Base-by-base conservation (phyloP, 2,888 invertebrate species). In the Stenolophus ochropezus region DNA sequence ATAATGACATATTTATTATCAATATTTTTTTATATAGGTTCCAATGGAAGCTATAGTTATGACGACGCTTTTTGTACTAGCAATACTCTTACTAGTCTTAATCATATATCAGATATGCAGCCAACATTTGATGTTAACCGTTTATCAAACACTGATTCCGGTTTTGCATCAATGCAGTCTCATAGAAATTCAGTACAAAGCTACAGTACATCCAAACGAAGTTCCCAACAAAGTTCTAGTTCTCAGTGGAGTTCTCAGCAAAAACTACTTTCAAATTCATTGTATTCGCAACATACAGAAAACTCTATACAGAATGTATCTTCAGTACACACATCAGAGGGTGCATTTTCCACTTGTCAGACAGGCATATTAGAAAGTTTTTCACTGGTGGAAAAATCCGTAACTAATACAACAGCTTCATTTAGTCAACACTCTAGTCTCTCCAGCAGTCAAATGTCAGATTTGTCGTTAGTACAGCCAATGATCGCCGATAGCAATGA, bases 81-180 rank as follows among this genome's bases (percentile, higher is more conserved):
- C 16, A 27, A 69, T 33, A 18, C 75, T 11, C n/a, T 75, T 14
- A 25, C 73, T n/a, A 47, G 16, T 11, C 14, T 49, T 20, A 80
- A 80, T 16, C 80, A 80, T 51, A 27, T 71, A 51, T 27, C 75
- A 51, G 81, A 81, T 20, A 42, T 81, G 16, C 73, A 73, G 42
- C 73, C 80, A 33, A 33, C 27, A 6, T 18, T 69, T 1, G 87
- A 87, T 81, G 86, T 86, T 51, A 88, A 89, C 84, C 86, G 89
- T 20, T 83, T 89, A 27, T 89, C 89, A 4, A 89, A 89, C 84
- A 87, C 89, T 0, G 92, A 92, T 86, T 90, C 91, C 84, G 93
- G 93, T 84, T 93, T 93, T 86, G 91, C 92, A 77, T 93, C 93
- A 18, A 91, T 92, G 90, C 91, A 92, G 84, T 93, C 92, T 53